Evolutionary conservation across 2,113 vertebrate genomes (phyloP).

Genomic region (Cololabis saira): DNA sequence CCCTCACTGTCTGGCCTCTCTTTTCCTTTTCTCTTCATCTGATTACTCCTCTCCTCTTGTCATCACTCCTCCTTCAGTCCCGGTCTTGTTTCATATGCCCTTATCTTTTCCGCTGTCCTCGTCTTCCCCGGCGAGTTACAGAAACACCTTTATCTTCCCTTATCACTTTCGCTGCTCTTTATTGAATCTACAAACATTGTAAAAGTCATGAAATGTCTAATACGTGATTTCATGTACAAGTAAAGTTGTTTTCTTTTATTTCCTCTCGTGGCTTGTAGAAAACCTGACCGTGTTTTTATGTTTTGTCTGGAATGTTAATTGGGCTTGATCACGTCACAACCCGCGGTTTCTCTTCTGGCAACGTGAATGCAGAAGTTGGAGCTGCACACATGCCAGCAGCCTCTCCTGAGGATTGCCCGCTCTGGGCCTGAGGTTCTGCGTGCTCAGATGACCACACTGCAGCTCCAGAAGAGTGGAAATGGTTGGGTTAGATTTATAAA

Average conservation of each 20-base stretch:
- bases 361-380: slow-evolving; percentile 26
- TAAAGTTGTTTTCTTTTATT: neutral
- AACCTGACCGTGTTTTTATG: neutral
- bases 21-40: neutral
- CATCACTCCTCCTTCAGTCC: neutral
- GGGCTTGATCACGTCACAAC: slow-evolving; percentile 3
- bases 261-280: neutral
- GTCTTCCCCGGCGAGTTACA: too few relatives aligned
- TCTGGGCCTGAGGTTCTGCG: slow-evolving; percentile 19
- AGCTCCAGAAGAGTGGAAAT: slow-evolving; percentile 41
- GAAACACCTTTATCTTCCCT: neutral
- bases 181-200: neutral
- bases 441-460: slow-evolving; percentile 31
- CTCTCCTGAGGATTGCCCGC: slow-evolving; percentile 23
- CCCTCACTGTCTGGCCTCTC: neutral
- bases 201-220: neutral
- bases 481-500: slow-evolving; percentile 32
- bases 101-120: fast-evolving
- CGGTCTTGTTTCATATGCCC: neutral
- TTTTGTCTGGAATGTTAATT: slow-evolving; percentile 12
- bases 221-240: neutral
- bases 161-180: neutral
- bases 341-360: slow-evolving; percentile 5
- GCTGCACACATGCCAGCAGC: slow-evolving; percentile 33
- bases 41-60: neutral